phyloP scores from a whole-genome alignment of 2,113 vertebrate species.

The Crotalus horridus region DNA sequence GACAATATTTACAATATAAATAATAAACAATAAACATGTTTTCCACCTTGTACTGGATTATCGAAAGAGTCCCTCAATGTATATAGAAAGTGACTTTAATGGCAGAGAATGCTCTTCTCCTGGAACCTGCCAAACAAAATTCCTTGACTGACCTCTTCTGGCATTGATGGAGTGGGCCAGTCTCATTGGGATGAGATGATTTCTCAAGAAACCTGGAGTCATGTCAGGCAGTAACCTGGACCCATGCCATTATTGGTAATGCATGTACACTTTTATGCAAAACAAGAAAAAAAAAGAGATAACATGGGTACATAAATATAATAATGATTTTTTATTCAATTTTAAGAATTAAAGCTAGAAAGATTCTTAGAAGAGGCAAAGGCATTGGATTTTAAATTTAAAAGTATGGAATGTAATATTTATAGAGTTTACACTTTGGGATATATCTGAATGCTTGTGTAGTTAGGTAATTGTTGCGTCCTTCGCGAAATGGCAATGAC shows the following conservation, averaged over 20 bases:
- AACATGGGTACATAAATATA: not conserved
- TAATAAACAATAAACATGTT: not conserved
- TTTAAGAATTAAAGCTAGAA: slow-evolving; percentile 1
- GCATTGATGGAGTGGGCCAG: not conserved
- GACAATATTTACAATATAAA: not conserved
- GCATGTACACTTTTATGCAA: not conserved
- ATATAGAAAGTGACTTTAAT: not conserved
- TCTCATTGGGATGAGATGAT: not conserved
- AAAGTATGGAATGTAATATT: slow-evolving; percentile 1
- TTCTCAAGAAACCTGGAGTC: not conserved
- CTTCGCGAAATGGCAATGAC: too few species aligned
- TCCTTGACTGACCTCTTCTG: not conserved
- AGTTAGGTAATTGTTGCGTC: slow-evolving; percentile 11
- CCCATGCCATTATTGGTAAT: not conserved
- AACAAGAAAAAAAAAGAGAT: not conserved
- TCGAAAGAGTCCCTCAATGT: not conserved
- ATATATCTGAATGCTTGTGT: slow-evolving; percentile 3
- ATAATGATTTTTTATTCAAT: slow-evolving; percentile 10
- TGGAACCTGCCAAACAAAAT: not conserved
- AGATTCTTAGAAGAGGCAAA: not conserved
- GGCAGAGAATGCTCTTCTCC: not conserved
- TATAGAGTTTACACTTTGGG: slow-evolving; percentile 5
- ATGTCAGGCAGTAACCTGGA: not conserved
- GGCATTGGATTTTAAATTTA: slow-evolving; percentile 9
- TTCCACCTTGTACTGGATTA: not conserved